Conservation (phyloP, 1,140 invertebrate species). For the Nephila pilipes region DNA sequence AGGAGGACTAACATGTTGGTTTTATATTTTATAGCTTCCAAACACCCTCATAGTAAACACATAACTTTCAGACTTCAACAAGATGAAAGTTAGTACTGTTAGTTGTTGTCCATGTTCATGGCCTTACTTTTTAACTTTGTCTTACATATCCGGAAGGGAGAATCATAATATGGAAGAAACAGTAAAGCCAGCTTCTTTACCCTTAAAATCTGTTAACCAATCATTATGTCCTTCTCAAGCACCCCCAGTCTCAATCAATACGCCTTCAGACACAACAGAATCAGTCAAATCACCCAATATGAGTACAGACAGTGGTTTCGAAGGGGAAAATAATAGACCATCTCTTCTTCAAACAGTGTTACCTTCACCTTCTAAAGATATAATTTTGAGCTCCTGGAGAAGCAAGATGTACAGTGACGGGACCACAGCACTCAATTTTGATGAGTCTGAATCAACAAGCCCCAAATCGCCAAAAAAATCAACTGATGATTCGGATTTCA, state of each 20-base stretch:
- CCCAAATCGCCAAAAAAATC: constrained; percentile 76
- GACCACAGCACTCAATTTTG: constrained; percentile 69
- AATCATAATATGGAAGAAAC: constrained; percentile 75
- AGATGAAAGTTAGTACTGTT: constrained; percentile 77
- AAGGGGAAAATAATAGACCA: constrained; percentile 77
- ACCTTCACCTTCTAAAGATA: constrained; percentile 70
- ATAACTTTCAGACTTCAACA: constrained; percentile 70
- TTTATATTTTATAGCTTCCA: constrained; percentile 58
- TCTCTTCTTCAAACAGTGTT: constrained; percentile 68
- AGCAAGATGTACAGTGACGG: constrained; percentile 71
- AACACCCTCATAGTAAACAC: constrained; percentile 39
- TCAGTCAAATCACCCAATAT: constrained; percentile 77
- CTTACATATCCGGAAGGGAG: constrained; percentile 77
- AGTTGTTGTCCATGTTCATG: constrained; percentile 77
- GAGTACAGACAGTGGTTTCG: constrained; percentile 77
- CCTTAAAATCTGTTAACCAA: constrained; percentile 63
- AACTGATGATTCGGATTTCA: constrained; percentile 76
- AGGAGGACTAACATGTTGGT: constrained; percentile 65
- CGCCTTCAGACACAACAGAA: constrained; percentile 73
- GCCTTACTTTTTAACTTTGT: constrained; percentile 77
- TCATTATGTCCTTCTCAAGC: constrained; percentile 70
- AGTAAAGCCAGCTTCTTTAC: constrained; percentile 72
- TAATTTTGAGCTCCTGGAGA: constrained; percentile 73
- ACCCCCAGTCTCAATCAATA: constrained; percentile 61
- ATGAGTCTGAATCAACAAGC: constrained; percentile 70